Base-by-base conservation (phyloP, 2,797 vertebrate species). In the Chelonia mydas region DNA sequence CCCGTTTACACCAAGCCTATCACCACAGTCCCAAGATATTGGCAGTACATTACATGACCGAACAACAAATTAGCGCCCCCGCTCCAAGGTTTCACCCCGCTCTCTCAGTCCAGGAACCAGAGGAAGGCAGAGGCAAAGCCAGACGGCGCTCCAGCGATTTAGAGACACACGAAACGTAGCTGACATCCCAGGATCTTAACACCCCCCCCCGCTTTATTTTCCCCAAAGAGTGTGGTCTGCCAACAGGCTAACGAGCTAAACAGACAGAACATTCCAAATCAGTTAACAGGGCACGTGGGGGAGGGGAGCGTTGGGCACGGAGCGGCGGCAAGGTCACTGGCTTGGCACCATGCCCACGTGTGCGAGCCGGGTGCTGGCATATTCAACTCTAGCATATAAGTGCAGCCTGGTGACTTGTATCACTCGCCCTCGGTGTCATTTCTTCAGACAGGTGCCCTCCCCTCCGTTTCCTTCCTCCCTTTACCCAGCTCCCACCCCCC, bases 341-440 rank as follows among this genome's bases (percentile, higher is more conserved):
- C 6, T 47, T 76, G 72, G 72, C 72, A 47, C 72, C 23, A 27
- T 7, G 72, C 41, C 72, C 7, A 12, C 6, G 12, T 13, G 45
- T 47, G 72, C 12, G 41, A 89, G 23, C 65, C 6, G 0, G 83
- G 84, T 45, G 15, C 0, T 28, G 53, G 0, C 1, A 45, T 49
- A 13, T 27, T 54, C 72, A 84, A 31, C 90, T 55, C 5, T 16
- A 90, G 47, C 19, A 27, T 59, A 27, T 37, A 45, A 74, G 31
- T 50, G 27, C 82, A 83, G 57, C 57, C 49, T 23, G 33, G 59
- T 33, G 11, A 31, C 57, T 16, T 54, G 31, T 11, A 49, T 27
- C 59, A 8, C 55, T 59, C 49, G 19, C 72, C 9, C 17, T 0
- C 0, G 19, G 17, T 41, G 76, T 4, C 86, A 49, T 0, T 5